Conservation (phyloP, 2,888 invertebrate genomes). For the Scaptomyza tumidula region DNA sequence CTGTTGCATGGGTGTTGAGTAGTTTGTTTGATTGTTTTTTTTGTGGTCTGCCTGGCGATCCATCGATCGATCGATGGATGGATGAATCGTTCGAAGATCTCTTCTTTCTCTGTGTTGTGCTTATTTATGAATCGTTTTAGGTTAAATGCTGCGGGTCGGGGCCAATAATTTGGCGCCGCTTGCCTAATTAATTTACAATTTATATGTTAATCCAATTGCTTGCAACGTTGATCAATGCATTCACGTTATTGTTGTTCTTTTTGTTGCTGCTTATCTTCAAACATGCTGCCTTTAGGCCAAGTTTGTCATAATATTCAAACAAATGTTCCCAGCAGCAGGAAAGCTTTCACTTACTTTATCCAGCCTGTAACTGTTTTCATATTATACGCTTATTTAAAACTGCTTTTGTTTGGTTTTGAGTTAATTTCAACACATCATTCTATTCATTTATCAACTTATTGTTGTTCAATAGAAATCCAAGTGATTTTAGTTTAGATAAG, state of each 20-base stretch:
- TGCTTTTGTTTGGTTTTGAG: background rate
- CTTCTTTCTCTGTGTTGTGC: constrained; percentile 23
- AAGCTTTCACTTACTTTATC: constrained; percentile 42
- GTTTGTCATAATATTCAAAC: constrained; percentile 24
- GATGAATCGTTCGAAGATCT: constrained; percentile 50
- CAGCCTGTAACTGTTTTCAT: background rate
- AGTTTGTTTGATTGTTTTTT: constrained; percentile 76
- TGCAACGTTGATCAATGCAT: constrained; percentile 44
- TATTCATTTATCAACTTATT: constrained; percentile 15
- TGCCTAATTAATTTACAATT: constrained; percentile 76
- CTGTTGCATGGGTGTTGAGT: constrained; percentile 65
- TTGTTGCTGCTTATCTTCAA: background rate
- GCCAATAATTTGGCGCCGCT: constrained; percentile 74
- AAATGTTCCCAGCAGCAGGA: constrained; percentile 51
- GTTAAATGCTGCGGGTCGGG: constrained; percentile 55
- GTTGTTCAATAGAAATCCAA: background rate
- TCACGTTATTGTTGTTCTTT: constrained; percentile 10
- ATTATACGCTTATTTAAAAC: background rate
- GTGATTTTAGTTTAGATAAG: constrained; percentile 11
- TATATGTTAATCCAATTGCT: constrained; percentile 75
- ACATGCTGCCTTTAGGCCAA: constrained; percentile 14
- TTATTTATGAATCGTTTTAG: constrained; percentile 54
- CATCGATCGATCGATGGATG: constrained; percentile 41
- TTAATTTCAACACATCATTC: constrained; percentile 36
- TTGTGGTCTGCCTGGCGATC: constrained; percentile 43